Evolutionary conservation across 1,140 invertebrate genomes (phyloP).

Genomic region (Meteorus sp.): DNA sequence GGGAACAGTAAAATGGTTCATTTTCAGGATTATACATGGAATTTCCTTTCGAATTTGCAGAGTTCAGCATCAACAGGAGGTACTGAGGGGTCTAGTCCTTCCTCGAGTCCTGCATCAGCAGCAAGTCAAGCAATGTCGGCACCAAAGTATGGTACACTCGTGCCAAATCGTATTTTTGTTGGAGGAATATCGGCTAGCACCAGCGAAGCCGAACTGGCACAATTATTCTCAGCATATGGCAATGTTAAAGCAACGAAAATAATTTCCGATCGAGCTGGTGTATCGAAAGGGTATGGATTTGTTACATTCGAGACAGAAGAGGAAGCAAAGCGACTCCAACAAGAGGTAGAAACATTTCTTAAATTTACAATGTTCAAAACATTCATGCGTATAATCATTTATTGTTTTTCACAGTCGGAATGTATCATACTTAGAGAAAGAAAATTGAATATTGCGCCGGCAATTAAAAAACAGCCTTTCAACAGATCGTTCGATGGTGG

Average conservation of each 20-base stretch:
- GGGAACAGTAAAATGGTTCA: background rate
- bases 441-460: slow-evolving; percentile 88
- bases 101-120: slow-evolving; percentile 56
- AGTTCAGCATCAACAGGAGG: slow-evolving; percentile 56
- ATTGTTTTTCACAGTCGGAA: slow-evolving; percentile 63
- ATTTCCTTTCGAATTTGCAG: slow-evolving; percentile 35
- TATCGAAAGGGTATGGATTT: slow-evolving; percentile 94
- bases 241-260: slow-evolving; percentile 93
- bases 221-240: slow-evolving; percentile 84
- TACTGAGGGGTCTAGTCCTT: slow-evolving; percentile 58
- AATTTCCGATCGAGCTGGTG: slow-evolving; percentile 88
- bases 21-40: background rate
- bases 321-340: slow-evolving; percentile 76
- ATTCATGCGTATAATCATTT: slow-evolving; percentile 24
- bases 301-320: slow-evolving; percentile 94
- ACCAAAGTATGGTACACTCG: slow-evolving; percentile 76
- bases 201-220: slow-evolving; percentile 79
- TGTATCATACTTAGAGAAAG: slow-evolving; percentile 78
- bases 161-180: slow-evolving; percentile 94
- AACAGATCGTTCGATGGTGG: slow-evolving; percentile 57
- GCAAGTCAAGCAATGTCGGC: slow-evolving; percentile 61
- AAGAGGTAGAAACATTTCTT: slow-evolving; percentile 56
- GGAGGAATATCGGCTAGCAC: slow-evolving; percentile 88
- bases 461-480: slow-evolving; percentile 79
- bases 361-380: background rate